Evolutionary conservation across 2,113 vertebrate genomes (phyloP).

Genomic region (Solea solea): DNA sequence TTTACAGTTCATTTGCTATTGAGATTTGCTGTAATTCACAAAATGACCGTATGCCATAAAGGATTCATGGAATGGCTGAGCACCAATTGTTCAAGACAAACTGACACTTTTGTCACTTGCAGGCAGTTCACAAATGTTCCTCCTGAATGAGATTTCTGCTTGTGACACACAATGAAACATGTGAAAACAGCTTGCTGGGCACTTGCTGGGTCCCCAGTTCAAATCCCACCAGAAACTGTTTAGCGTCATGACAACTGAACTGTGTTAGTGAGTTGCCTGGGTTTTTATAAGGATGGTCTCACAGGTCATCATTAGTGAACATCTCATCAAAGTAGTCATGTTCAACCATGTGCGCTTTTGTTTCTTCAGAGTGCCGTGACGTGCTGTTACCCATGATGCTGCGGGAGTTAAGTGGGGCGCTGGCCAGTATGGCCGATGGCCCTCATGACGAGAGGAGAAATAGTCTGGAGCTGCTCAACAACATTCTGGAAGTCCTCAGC

Average conservation of each 20-base stretch:
- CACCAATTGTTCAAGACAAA: background rate
- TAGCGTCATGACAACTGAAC: no score
- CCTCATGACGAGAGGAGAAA: slow-evolving; percentile 84
- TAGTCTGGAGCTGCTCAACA: slow-evolving; percentile 92
- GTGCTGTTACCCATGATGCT: slow-evolving; percentile 95
- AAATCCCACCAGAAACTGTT: no score
- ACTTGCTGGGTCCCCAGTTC: no score
- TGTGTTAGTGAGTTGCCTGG: no score
- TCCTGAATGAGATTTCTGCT: background rate
- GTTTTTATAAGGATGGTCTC: no score
- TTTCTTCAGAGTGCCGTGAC: slow-evolving; percentile 90
- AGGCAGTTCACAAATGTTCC: background rate
- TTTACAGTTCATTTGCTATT: background rate
- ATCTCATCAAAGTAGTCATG: background rate
- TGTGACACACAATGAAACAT: background rate
- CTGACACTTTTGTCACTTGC: background rate
- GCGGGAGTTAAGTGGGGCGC: slow-evolving; percentile 87
- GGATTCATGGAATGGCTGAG: background rate
- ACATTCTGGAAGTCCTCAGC: slow-evolving; percentile 95
- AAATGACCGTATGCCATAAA: slow-evolving; percentile 10
- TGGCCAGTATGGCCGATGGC: slow-evolving; percentile 82
- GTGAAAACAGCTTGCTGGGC: background rate
- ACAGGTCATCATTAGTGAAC: no score
- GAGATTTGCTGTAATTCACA: background rate
- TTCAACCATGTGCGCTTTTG: slow-evolving; percentile 4